Base-by-base conservation (phyloP, 1,140 invertebrate species). In the Zaprionus kolodkinae region DNA sequence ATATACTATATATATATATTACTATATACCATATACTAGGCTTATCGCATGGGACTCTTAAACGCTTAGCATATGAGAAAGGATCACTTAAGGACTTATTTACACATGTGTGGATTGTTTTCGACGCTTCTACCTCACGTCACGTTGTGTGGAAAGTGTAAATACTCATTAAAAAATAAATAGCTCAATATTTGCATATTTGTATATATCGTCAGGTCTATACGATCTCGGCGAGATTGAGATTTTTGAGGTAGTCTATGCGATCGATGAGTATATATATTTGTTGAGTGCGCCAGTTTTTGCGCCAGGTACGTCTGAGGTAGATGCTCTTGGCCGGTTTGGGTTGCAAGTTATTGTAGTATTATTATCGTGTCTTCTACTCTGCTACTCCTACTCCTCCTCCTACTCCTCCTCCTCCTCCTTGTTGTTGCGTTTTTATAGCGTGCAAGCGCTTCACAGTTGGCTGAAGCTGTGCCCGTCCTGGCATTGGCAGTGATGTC, bases 31-130 rank as follows among this genome's bases (percentile, higher is more conserved):
- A 21, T 21, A 57, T 48, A 52, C 21, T 27, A 55, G 52, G 12
- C 62, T 65, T 65, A 65, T 88, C 59, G 72, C 83, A 79, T 88
- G 77, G 72, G 83, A 80, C 64, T 85, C 84, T 89, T 87, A 87
- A 78, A 76, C 85, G 85, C 85, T 88, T 88, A 88, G 85, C 85
- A 88, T 88, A 88, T 72, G 78, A 88, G 81, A 72, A 89, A 89
- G 85, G 85, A 89, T 89, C 85, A 89, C 85, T 89, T 89, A 79
- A 81, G 85, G 81, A 79, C 60, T 83, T 89, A 89, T 90, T 85
- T 89, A 89, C 85, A 89, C 85, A 85, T 66, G 75, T 89, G 69
- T 75, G 75, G 78, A 45, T 85, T 72, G 61, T 65, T 65, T 72
- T 63, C 52, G 63, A 61, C 77, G 68, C 72, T 68, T 74, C 76